Conservation (phyloP, 53 echinoderm and acorn worm species). For the Mesocentrotus franciscanus region DNA sequence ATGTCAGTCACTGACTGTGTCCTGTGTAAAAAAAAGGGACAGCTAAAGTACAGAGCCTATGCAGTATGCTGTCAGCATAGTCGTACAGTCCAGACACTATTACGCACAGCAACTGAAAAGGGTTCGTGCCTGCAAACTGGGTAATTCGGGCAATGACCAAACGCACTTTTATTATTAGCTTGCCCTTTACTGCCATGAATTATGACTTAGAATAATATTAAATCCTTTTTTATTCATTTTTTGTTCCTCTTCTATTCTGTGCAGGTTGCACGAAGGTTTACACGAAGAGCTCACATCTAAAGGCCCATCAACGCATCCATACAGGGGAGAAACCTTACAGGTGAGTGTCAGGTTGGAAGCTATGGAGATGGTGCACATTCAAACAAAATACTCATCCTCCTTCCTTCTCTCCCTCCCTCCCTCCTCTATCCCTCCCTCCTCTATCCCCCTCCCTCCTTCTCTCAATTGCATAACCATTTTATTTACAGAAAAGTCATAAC, state of each 20-base stretch:
- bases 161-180: not conserved
- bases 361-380: not conserved
- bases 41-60: too few relatives aligned
- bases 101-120: too few relatives aligned
- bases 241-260: not conserved
- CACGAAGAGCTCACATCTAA: constrained; percentile 94
- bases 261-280: constrained; percentile 95
- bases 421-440: not conserved
- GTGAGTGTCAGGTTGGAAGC: not conserved
- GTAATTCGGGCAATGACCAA: not conserved
- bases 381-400: not conserved
- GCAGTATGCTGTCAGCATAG: too few relatives aligned
- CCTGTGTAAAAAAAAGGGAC: too few relatives aligned
- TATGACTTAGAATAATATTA: not conserved
- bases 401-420: too few relatives aligned
- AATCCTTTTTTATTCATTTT: not conserved
- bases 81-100: too few relatives aligned
- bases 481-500: too few relatives aligned
- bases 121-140: not conserved
- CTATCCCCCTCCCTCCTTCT: not conserved
- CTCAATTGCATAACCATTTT: not conserved
- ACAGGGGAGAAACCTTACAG: constrained; percentile 95
- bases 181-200: not conserved
- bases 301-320: constrained; percentile 92
- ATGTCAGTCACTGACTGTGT: too few relatives aligned